phyloP scores from a whole-genome alignment of 1,140 invertebrate genomes.

The Drosophila kanapiae region DNA sequence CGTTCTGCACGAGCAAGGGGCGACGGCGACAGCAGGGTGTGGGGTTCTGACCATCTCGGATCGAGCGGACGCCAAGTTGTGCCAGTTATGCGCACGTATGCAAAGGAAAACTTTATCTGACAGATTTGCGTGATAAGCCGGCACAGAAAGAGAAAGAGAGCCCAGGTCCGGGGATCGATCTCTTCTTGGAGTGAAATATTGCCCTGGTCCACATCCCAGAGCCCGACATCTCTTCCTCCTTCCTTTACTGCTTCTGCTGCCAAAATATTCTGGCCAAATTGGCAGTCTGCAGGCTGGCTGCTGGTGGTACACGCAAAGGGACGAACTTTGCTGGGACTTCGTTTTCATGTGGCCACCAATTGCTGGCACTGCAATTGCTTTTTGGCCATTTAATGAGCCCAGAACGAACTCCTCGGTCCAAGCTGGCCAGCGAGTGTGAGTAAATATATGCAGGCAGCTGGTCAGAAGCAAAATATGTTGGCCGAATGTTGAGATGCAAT shows the following conservation, averaged over 20 bases:
- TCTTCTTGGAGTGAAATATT: conserved; percentile 73
- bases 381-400: conserved; percentile 67
- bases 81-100: conserved; percentile 68
- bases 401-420: conserved; percentile 52
- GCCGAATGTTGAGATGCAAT: conserved; percentile 17
- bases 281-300: conserved; percentile 42
- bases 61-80: conserved; percentile 52
- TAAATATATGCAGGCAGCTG: conserved; percentile 63
- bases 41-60: conserved; percentile 33
- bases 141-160: conserved; percentile 10
- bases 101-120: conserved; percentile 79
- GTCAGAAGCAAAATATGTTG: background rate
- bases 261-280: conserved; percentile 61
- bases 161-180: conserved; percentile 56
- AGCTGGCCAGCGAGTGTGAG: conserved; percentile 52
- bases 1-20: conserved; percentile 61
- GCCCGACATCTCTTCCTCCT: background rate
- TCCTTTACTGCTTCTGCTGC: background rate
- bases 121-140: conserved; percentile 78
- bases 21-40: background rate
- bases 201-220: conserved; percentile 23
- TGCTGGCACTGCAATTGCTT: conserved; percentile 57
- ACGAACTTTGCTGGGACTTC: conserved; percentile 26
- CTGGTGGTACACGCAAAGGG: conserved; percentile 64
- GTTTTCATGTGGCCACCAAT: conserved; percentile 57